Conservation (phyloP, 2,888 invertebrate genomes). For the Nowickia ferox region DNA sequence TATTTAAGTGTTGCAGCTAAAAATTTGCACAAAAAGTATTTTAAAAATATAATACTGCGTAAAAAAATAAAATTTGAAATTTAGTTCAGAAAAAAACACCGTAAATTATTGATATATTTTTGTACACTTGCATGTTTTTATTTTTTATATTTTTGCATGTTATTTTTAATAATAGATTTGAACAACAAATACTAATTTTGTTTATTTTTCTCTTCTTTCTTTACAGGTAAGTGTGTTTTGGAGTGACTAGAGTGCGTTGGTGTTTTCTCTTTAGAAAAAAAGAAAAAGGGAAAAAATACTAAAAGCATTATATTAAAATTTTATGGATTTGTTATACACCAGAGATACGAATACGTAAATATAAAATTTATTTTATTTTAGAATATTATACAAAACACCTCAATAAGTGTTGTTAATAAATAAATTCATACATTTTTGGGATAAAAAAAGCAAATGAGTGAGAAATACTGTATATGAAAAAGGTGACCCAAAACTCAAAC, state of each 20-base stretch:
- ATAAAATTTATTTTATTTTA: slow-evolving; percentile 33
- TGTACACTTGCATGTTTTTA: neutral
- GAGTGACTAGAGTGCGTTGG: slow-evolving; percentile 29
- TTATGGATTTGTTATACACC: slow-evolving; percentile 52
- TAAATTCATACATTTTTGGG: neutral
- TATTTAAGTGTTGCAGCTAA: slow-evolving; percentile 1
- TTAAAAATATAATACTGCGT: neutral
- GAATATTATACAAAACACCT: neutral
- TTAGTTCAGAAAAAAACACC: neutral
- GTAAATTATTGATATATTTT: slow-evolving; percentile 16
- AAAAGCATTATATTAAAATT: slow-evolving; percentile 27
- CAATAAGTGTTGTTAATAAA: slow-evolving; percentile 11
- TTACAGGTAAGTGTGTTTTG: slow-evolving; percentile 71
- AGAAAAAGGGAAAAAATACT: slow-evolving; percentile 17
- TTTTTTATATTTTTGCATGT: slow-evolving; percentile 11
- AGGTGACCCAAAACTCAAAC: neutral
- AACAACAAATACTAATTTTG: slow-evolving; percentile 9
- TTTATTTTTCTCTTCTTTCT: slow-evolving; percentile 63
- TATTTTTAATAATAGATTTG: slow-evolving; percentile 31
- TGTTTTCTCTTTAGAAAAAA: slow-evolving; percentile 6
- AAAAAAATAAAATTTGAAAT: slow-evolving; percentile 2
- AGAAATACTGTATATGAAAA: neutral
- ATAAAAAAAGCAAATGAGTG: neutral
- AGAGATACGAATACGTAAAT: slow-evolving; percentile 53
- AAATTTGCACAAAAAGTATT: neutral